phyloP scores from a whole-genome alignment of 2,888 invertebrate genomes.

The Epicampocera succincta region DNA sequence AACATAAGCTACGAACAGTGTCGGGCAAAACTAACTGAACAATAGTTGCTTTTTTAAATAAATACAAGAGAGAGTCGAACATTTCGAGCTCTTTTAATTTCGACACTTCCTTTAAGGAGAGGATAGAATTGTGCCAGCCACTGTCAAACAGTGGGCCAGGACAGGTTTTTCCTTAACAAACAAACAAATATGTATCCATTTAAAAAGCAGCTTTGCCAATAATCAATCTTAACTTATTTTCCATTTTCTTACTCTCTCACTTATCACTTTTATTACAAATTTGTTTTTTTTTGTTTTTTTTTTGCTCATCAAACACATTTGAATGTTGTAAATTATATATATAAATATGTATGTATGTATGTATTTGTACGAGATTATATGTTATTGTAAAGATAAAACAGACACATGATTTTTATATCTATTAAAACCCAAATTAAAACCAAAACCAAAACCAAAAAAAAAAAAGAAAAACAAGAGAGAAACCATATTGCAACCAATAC shows the following conservation, averaged over 20 bases:
- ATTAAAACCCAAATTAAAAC: conserved; percentile 10
- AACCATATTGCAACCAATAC: conserved; percentile 67
- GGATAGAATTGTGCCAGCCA: too few relatives aligned
- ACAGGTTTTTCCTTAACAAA: too few relatives aligned
- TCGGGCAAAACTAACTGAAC: too few relatives aligned
- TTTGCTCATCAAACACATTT: conserved; percentile 29
- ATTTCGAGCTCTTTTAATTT: too few relatives aligned
- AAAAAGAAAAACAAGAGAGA: conserved; percentile 14
- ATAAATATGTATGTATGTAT: conserved; percentile 32
- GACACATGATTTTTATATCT: conserved; percentile 6
- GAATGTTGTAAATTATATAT: conserved; percentile 41
- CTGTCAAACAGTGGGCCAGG: too few relatives aligned
- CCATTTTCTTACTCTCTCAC: background rate
- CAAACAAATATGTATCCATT: too few relatives aligned
- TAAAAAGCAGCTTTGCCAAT: background rate
- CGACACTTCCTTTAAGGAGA: too few relatives aligned
- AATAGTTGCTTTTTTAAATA: too few relatives aligned
- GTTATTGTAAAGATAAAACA: background rate
- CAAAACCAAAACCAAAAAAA: conserved; percentile 21
- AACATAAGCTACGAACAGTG: too few relatives aligned
- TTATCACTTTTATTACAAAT: conserved; percentile 2
- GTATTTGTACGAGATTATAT: conserved; percentile 22
- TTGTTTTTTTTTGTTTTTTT: conserved; percentile 21
- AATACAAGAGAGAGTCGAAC: too few relatives aligned
- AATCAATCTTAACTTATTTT: background rate